A percentile compares a stretch with the other conserved stretches of the same genome.
phyloP scores from a whole-genome alignment of 1,140 invertebrate genomes.

The Dufourea novaeangliae region DNA sequence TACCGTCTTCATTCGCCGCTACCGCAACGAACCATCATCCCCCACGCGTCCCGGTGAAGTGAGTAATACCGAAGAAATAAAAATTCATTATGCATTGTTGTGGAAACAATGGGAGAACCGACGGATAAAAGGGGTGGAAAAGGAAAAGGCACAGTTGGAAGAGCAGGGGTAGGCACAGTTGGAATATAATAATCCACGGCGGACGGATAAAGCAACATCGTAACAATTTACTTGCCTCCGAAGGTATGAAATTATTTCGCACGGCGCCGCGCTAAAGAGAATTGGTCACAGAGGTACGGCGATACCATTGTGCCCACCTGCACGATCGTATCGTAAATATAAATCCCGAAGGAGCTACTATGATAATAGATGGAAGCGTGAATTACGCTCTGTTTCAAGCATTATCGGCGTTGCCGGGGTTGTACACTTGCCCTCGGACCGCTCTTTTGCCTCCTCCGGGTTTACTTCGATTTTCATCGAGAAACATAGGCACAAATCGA shows the following conservation, averaged over 20 bases:
- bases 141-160: conserved; percentile 17
- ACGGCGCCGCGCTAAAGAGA: conserved; percentile 33
- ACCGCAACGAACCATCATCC: too few relatives aligned
- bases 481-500: too few relatives aligned
- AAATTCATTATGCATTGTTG: conserved; percentile 50
- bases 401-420: conserved; percentile 17
- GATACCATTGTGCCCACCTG: conserved; percentile 25
- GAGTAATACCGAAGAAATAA: conserved; percentile 42
- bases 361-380: conserved; percentile 18
- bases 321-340: conserved; percentile 35
- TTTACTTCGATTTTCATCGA: background rate
- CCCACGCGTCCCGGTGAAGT: background rate
- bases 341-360: conserved; percentile 24
- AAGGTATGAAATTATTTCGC: conserved; percentile 41
- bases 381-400: conserved; percentile 32
- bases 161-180: background rate
- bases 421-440: too few relatives aligned
- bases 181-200: conserved; percentile 41
- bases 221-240: conserved; percentile 40
- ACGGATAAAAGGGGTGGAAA: conserved; percentile 11
- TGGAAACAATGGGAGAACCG: conserved; percentile 23
- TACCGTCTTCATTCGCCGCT: too few relatives aligned
- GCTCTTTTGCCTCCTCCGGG: background rate
- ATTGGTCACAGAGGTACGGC: conserved; percentile 36
- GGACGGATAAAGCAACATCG: conserved; percentile 36